Evolutionary conservation across 2,797 vertebrate genomes (phyloP).

Genomic region (Simalia tracyae): DNA sequence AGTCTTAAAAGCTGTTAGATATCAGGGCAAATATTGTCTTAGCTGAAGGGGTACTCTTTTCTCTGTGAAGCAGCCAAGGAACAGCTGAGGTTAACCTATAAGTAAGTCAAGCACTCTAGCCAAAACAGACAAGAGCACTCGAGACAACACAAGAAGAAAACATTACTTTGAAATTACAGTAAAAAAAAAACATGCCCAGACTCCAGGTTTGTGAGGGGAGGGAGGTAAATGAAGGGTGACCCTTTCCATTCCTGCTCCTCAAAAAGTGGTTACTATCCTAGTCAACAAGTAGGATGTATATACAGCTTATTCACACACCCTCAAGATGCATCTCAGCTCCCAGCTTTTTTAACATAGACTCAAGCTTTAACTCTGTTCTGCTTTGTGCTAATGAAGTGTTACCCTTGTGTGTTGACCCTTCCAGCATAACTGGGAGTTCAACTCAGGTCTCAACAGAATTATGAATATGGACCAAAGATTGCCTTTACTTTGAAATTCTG

Average conservation of each 20-base stretch:
- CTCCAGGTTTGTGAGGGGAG: background rate
- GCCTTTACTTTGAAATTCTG: background rate
- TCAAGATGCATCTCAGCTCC: background rate
- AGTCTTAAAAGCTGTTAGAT: background rate
- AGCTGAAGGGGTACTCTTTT: background rate
- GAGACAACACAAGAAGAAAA: background rate
- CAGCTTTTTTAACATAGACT: background rate
- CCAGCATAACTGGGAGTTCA: background rate
- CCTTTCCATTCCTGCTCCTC: background rate
- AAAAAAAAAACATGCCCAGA: background rate
- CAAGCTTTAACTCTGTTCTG: background rate
- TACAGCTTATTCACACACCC: background rate
- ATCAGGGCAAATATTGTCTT: background rate
- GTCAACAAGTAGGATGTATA: background rate
- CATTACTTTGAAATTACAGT: background rate
- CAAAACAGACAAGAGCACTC: background rate
- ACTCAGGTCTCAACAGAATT: background rate
- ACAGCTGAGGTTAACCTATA: background rate
- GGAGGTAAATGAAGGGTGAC: background rate
- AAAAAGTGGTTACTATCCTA: background rate
- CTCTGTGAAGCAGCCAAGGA: background rate
- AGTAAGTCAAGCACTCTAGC: background rate
- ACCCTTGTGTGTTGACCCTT: background rate
- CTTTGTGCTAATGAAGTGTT: background rate
- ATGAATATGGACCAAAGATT: background rate